These are phyloP conservation scores for Rapana venosa DNA, from an alignment of 2,888 invertebrate species.

Conservation along the genomic window DNA sequence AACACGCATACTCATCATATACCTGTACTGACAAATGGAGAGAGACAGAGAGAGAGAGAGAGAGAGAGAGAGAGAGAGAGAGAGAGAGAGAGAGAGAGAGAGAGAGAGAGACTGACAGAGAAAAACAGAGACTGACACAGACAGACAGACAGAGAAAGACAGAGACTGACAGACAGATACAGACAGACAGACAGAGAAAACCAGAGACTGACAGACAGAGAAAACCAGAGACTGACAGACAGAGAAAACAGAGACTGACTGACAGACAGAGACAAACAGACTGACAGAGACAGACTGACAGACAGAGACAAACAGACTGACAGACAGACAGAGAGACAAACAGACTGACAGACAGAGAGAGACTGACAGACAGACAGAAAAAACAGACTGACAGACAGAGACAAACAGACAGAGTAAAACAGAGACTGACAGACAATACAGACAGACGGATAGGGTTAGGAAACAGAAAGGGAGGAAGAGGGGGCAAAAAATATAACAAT, in stretches of 20 bases:
- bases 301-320: neutral
- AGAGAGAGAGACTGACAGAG: too few species aligned
- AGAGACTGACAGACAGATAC: neutral
- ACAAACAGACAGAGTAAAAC: neutral
- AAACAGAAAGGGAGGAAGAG: too few species aligned
- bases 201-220: neutral
- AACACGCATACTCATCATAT: too few species aligned
- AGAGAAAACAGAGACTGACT: too few species aligned
- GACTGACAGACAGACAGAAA: too few species aligned
- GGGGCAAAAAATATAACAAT: too few species aligned
- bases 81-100: too few species aligned
- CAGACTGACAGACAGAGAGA: too few species aligned
- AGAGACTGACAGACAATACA: neutral
- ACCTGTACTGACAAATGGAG: neutral
- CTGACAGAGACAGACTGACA: neutral
- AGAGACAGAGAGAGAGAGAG: too few species aligned
- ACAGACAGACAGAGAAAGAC: neutral
- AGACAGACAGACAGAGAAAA: neutral
- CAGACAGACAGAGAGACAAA: neutral
- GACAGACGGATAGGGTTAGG: too few species aligned
- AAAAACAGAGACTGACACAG: neutral
- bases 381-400: too few species aligned
- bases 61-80: too few species aligned
- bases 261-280: neutral
- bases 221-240: neutral